Evolutionary conservation across 1,140 invertebrate species (phyloP).

Genomic region (Rhopalosiphum padi): DNA sequence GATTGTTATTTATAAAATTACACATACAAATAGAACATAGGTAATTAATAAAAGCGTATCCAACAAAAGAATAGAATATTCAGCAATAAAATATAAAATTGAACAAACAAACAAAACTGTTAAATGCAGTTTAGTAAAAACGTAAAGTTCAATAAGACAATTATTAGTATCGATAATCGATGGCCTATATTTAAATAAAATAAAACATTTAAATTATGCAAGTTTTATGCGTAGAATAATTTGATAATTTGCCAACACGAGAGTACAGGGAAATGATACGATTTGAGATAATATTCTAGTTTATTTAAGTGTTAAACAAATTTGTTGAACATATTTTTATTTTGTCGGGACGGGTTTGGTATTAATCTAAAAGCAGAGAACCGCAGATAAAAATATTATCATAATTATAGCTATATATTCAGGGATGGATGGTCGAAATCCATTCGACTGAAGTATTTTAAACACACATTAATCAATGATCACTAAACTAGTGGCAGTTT

Average conservation of each 20-base stretch:
- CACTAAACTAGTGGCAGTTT: slow-evolving; percentile 29
- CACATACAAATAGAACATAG: background rate
- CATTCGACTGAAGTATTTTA: background rate
- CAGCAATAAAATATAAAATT: background rate
- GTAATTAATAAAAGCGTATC: background rate
- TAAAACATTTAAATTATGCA: background rate
- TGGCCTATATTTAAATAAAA: slow-evolving; percentile 32
- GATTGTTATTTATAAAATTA: background rate
- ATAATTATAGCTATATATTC: background rate
- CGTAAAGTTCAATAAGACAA: background rate
- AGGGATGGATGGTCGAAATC: slow-evolving; percentile 16
- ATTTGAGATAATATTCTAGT: slow-evolving; percentile 30
- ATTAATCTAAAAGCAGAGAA: background rate
- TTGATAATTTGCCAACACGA: background rate
- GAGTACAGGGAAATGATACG: background rate
- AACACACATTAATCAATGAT: background rate
- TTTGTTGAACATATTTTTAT: background rate
- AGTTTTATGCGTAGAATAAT: slow-evolving; percentile 36
- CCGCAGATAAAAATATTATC: slow-evolving; percentile 12
- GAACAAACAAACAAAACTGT: background rate
- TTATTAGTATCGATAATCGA: background rate
- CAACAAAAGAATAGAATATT: background rate
- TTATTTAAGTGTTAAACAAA: background rate
- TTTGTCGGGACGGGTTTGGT: background rate
- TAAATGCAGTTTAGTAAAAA: background rate